These are phyloP conservation scores for Siniperca obscura DNA, from an alignment of 2,797 vertebrate genomes.

Conservation along the genomic window DNA sequence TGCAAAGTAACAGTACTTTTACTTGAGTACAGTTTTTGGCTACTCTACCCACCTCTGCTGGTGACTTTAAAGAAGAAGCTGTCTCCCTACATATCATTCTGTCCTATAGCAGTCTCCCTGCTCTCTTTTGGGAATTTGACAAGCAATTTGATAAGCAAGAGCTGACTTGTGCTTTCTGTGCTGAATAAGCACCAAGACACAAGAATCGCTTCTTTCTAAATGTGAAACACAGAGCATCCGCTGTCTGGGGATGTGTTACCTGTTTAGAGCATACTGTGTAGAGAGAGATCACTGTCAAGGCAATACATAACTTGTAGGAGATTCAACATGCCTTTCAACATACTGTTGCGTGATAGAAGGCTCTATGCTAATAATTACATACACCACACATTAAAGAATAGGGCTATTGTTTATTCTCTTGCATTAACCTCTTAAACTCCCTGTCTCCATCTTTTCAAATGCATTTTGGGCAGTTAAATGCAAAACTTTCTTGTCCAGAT, in stretches of 20 bases:
- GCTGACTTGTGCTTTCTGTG: conserved; percentile 71
- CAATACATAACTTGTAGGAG: neutral
- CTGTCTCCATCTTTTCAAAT: neutral
- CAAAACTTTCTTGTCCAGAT: neutral
- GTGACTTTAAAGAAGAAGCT: conserved; percentile 40
- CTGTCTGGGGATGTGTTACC: conserved; percentile 62
- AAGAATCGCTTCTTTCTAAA: conserved; percentile 44
- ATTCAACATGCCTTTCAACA: conserved; percentile 28
- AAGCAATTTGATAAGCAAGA: conserved; percentile 71
- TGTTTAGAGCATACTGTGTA: conserved; percentile 38
- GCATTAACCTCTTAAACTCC: neutral
- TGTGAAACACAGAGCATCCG: conserved; percentile 32
- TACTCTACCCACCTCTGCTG: no score
- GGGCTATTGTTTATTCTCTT: no score
- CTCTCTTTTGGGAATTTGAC: conserved; percentile 70
- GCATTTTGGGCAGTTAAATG: neutral
- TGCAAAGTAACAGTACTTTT: no score
- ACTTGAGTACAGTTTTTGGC: no score
- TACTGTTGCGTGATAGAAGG: neutral
- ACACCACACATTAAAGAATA: neutral
- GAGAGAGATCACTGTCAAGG: conserved; percentile 53
- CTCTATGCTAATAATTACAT: neutral
- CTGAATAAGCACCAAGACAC: conserved; percentile 69
- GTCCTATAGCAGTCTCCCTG: conserved; percentile 58
- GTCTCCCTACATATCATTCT: conserved; percentile 41